Evolutionary conservation across 2,888 invertebrate genomes (phyloP), one percentile per base, ranked within the genome.

Genomic region (Asteroscopus sphinx): DNA sequence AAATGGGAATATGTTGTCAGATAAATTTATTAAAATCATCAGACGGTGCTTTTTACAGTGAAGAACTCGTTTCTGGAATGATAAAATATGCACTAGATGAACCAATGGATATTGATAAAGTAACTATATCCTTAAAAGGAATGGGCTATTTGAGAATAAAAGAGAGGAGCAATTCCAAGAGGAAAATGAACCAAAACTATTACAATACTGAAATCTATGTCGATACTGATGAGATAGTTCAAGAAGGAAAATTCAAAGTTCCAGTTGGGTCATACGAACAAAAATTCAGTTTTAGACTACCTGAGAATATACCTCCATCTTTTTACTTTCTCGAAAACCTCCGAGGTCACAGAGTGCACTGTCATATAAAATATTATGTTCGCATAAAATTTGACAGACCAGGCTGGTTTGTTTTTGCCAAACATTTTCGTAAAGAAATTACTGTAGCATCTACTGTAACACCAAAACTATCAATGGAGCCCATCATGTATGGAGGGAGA

Each of bases 1-100:
- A 68, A 42, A 85, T 85, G 85, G 82, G 82, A 16, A 77, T 85
- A 13, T 53, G 62, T 67, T 85, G 83, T 54, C 73, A 82, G 72
- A 84, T 85, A 11, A 75, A 75, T 47, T 52, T 85, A 15, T 63
- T 46, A 12, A 80, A 82, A 47, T 76, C 80, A 8, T 48, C 56
- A 1, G 74, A 80, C n/a, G 81, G 77, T 0, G 72, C 64, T 0
- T 84, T 75, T 33, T 56, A 58, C 5, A 71, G 82, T 6, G 85
- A 85, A 2, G 73, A 77, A 26, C 52, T 54, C 0, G 68, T 86
- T 5, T 65, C 77, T 9, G 85, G 85, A n/a, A 56, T 71, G 16
- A 77, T 86, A 11, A 83, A 77, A 49, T 86, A 84, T 52, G 77
- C 73, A 1, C 40, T 85, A 2, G 77, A 83, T 15, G 70, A 78